These are phyloP conservation scores for Cliona cf. orientalis DNA, from an alignment of 37 sponge, comb jelly and placozoan species.

Conservation along the genomic window DNA sequence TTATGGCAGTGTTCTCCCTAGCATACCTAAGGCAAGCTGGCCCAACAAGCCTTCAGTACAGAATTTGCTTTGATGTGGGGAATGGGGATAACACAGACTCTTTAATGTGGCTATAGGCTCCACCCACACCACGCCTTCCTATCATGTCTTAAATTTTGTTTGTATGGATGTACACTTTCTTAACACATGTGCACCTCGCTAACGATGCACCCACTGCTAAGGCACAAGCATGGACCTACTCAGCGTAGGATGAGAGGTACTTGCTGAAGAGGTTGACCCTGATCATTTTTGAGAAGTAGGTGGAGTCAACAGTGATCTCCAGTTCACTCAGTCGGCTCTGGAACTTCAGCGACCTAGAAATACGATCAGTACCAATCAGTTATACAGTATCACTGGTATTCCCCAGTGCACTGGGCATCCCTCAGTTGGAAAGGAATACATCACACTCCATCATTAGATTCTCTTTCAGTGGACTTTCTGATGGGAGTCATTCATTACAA, in stretches of 20 bases:
- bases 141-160: too few species aligned
- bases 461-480: not conserved
- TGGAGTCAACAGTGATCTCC: constrained; percentile 46
- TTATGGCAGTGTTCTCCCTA: too few species aligned
- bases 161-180: too few species aligned
- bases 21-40: too few species aligned
- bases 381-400: not conserved
- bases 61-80: too few species aligned
- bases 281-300: constrained; percentile 52
- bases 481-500: constrained; percentile 1
- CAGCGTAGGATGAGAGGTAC: constrained; percentile 57
- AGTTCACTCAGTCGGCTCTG: constrained; percentile 41
- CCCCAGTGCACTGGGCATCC: not conserved
- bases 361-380: not conserved
- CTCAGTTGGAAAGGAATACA: too few species aligned
- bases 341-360: constrained; percentile 49
- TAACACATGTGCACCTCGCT: not conserved
- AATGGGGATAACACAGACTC: too few species aligned
- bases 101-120: too few species aligned
- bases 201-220: not conserved
- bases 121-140: too few species aligned
- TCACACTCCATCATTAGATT: too few species aligned
- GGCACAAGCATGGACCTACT: constrained; percentile 43
- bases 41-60: too few species aligned
- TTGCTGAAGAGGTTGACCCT: constrained; percentile 54